Evolutionary conservation across 2,888 invertebrate genomes (phyloP).

Genomic region (Meteorus colon): DNA sequence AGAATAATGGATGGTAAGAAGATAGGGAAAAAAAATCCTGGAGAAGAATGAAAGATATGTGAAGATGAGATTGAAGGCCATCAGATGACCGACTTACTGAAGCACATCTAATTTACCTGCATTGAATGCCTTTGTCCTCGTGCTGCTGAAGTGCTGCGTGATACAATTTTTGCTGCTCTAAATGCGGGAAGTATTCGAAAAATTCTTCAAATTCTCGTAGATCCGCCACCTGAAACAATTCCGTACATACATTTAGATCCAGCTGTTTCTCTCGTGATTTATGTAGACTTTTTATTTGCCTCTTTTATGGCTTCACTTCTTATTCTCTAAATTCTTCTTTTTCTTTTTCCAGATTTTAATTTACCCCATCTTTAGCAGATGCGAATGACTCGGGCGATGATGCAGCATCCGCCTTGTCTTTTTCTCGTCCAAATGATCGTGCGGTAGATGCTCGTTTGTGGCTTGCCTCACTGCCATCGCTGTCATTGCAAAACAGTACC

Average conservation of each 20-base stretch:
- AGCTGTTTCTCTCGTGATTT: conserved; percentile 4
- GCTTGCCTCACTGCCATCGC: conserved; percentile 76
- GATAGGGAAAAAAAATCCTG: conserved; percentile 25
- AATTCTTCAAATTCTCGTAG: conserved; percentile 92
- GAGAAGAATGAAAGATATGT: background rate
- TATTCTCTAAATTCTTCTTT: background rate
- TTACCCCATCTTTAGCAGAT: conserved; percentile 92
- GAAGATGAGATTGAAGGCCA: conserved; percentile 19
- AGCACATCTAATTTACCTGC: conserved; percentile 72
- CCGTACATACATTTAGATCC: conserved; percentile 31
- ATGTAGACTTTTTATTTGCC: background rate
- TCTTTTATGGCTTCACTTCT: background rate
- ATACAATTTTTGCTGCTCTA: conserved; percentile 89
- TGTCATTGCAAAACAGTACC: conserved; percentile 87
- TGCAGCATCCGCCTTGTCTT: conserved; percentile 75
- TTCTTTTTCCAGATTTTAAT: background rate
- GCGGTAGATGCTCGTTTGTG: conserved; percentile 74
- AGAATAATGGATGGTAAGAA: conserved; percentile 28
- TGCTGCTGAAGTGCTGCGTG: conserved; percentile 88
- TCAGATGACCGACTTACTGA: conserved; percentile 20
- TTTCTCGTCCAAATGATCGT: conserved; percentile 72
- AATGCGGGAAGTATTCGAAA: conserved; percentile 82
- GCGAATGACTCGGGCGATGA: conserved; percentile 97
- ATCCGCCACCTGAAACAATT: conserved; percentile 82
- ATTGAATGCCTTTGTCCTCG: conserved; percentile 83